These are phyloP conservation scores for Drosophila borborema DNA, from an alignment of 2,888 invertebrate genomes.

Conservation along the genomic window DNA sequence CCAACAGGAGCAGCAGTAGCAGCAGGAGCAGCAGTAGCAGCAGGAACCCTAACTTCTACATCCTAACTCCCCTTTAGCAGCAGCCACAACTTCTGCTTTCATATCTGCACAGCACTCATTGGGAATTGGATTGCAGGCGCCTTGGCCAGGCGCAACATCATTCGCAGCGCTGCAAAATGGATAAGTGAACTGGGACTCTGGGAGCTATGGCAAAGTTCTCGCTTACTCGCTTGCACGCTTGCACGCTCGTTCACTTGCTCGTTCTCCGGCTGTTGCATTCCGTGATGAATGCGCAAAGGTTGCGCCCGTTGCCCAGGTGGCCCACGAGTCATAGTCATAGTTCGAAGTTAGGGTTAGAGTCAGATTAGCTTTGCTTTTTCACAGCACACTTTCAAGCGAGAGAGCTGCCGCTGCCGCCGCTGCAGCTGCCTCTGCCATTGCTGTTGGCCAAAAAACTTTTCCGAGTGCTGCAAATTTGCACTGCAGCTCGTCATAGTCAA, in stretches of 20 bases:
- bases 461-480: conserved; percentile 45
- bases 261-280: conserved; percentile 42
- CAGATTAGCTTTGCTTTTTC: conserved; percentile 55
- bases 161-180: conserved; percentile 62
- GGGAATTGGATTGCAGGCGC: conserved; percentile 54
- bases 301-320: conserved; percentile 50
- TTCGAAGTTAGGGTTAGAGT: conserved; percentile 40
- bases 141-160: conserved; percentile 40
- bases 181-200: conserved; percentile 74
- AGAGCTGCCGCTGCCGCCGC: background rate
- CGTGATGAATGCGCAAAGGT: conserved; percentile 60
- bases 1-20: background rate
- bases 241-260: background rate
- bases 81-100: conserved; percentile 32
- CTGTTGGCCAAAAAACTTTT: conserved; percentile 34
- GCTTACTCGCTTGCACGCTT: background rate
- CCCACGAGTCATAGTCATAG: conserved; percentile 29
- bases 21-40: background rate
- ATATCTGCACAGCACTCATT: conserved; percentile 28
- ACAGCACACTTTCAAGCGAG: conserved; percentile 30
- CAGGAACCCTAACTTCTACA: background rate
- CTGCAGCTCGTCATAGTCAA: conserved; percentile 39
- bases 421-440: background rate
- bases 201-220: conserved; percentile 41
- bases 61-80: background rate